Percentiles rank a stretch among this genome's conserved stretches.
These are phyloP conservation scores for Sebastes hubbsi DNA, from an alignment of 2,797 vertebrate genomes.

Conservation along the genomic window DNA sequence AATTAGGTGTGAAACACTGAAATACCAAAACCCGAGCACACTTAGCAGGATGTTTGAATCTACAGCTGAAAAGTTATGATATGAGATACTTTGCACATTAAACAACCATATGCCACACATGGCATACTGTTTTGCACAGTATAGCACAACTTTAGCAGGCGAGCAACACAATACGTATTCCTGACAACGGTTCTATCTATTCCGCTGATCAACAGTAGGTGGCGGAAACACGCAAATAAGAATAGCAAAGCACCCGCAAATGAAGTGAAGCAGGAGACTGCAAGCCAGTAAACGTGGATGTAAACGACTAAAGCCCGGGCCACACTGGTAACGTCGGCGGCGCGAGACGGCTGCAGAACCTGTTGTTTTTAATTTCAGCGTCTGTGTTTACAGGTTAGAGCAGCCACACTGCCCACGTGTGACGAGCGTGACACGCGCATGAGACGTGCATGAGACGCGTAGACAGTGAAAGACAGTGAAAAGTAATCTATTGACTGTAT, in stretches of 20 bases:
- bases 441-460: too few relatives aligned
- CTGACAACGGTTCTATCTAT: not conserved
- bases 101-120: not conserved
- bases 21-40: not conserved
- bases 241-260: too few relatives aligned
- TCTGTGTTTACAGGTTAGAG: too few relatives aligned
- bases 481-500: too few relatives aligned
- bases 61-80: not conserved
- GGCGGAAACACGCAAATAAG: not conserved
- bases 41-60: not conserved
- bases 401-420: too few relatives aligned
- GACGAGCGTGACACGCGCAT: too few relatives aligned
- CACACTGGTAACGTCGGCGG: too few relatives aligned
- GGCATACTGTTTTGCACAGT: too few relatives aligned
- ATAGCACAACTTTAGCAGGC: not conserved
- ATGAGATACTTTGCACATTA: not conserved
- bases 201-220: not conserved
- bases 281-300: too few relatives aligned
- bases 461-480: too few relatives aligned
- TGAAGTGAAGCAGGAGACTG: not conserved
- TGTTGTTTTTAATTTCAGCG: too few relatives aligned
- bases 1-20: not conserved
- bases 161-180: not conserved
- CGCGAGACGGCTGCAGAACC: too few relatives aligned
- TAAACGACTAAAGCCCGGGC: not conserved